A percentile compares a stretch with the other conserved stretches of the same genome.
Evolutionary conservation across 2,888 invertebrate genomes (phyloP).

Genomic region (Ecliptopera silaceata): DNA sequence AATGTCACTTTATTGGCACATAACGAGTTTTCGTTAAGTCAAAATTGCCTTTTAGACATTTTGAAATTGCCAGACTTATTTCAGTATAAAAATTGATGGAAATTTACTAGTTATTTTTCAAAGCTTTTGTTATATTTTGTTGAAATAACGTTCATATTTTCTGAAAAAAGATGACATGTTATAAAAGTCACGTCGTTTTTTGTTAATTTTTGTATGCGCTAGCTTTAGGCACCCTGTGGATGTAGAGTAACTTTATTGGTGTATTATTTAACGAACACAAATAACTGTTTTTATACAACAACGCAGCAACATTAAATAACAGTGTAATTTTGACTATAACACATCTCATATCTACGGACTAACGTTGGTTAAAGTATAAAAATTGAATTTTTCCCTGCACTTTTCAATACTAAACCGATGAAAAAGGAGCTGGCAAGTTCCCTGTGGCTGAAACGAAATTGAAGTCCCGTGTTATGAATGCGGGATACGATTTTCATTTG

Average conservation of each 20-base stretch:
- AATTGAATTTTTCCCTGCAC: background rate
- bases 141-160: background rate
- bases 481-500: conserved; percentile 35
- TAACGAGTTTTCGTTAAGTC: conserved; percentile 14
- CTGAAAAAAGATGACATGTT: no score
- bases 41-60: conserved; percentile 1
- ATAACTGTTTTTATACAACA: no score
- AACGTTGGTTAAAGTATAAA: background rate
- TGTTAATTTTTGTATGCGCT: no score
- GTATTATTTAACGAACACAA: no score
- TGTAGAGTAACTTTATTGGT: no score
- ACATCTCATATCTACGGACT: no score
- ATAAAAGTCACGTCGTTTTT: no score
- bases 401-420: conserved; percentile 8
- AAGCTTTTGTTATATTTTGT: background rate
- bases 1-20: conserved; percentile 13
- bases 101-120: background rate
- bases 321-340: no score
- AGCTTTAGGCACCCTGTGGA: no score
- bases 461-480: conserved; percentile 30
- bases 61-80: background rate
- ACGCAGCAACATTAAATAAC: no score
- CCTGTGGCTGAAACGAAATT: conserved; percentile 27
- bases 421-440: conserved; percentile 21
- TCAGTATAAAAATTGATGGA: background rate